phyloP scores from a whole-genome alignment of 2,888 invertebrate genomes.

The Microdon myrmicae region DNA sequence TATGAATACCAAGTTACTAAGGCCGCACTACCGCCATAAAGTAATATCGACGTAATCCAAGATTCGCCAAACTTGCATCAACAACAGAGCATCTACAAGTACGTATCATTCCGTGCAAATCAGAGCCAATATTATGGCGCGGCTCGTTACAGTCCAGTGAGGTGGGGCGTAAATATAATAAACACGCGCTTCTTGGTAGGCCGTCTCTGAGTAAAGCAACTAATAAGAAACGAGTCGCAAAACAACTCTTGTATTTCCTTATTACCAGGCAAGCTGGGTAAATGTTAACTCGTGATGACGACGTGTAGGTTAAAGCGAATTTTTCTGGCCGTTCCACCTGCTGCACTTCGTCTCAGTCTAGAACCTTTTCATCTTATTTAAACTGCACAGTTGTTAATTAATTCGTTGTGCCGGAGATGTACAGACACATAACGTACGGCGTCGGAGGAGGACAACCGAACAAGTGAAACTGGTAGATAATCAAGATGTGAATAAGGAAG shows the following conservation, averaged over 20 bases:
- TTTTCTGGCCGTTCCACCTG: not conserved
- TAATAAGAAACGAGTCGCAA: not conserved
- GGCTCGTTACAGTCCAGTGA: constrained; percentile 32
- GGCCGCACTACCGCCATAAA: constrained; percentile 9
- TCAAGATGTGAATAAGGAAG: constrained; percentile 15
- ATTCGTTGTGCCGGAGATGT: constrained; percentile 36
- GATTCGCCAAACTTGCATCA: not conserved
- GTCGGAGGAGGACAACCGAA: not conserved
- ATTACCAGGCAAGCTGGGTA: constrained; percentile 9
- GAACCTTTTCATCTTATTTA: not conserved
- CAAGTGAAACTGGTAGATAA: constrained; percentile 25
- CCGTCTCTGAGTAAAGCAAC: constrained; percentile 7
- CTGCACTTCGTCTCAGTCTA: not conserved
- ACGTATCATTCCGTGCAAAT: constrained; percentile 15
- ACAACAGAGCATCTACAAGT: constrained; percentile 6
- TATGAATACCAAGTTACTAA: constrained; percentile 41
- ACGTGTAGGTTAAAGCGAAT: constrained; percentile 5
- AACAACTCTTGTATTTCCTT: constrained; percentile 7
- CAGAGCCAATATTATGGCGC: constrained; percentile 9
- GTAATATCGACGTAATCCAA: not conserved
- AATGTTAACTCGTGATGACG: constrained; percentile 16
- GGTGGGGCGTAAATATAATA: constrained; percentile 31
- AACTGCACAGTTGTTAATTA: constrained; percentile 28
- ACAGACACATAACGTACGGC: constrained; percentile 19
- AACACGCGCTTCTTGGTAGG: constrained; percentile 45